Conservation (phyloP, 2,888 invertebrate genomes). For the Cantharis rufa region DNA sequence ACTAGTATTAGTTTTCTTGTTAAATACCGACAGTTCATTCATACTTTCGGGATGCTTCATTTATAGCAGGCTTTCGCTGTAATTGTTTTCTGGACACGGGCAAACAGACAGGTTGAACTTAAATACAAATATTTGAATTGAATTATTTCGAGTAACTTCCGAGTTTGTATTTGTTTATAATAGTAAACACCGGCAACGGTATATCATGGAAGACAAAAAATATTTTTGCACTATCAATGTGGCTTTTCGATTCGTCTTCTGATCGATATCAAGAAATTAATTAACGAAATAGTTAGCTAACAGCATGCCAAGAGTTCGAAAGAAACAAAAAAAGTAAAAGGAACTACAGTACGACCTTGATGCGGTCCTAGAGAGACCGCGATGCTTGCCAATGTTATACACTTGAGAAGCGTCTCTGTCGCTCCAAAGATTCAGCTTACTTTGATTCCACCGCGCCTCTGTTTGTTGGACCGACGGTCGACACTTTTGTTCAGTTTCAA, state of each 20-base stretch:
- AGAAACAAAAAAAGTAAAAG: constrained; percentile 3
- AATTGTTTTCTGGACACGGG: not conserved
- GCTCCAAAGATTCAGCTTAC: constrained; percentile 37
- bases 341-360: constrained; percentile 17
- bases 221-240: not conserved
- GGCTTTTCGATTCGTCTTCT: not conserved
- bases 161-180: not conserved
- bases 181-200: not conserved
- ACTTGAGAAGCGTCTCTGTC: constrained; percentile 35
- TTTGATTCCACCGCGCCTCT: constrained; percentile 35
- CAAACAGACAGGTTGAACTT: not conserved
- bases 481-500: constrained; percentile 35
- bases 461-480: constrained; percentile 33
- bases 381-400: constrained; percentile 24
- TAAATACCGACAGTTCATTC: not conserved
- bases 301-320: not conserved
- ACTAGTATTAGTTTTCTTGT: not conserved
- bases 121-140: not conserved
- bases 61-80: not conserved
- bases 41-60: not conserved
- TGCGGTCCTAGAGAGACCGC: constrained; percentile 29
- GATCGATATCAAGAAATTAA: not conserved
- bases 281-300: not conserved
- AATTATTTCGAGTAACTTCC: not conserved
- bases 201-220: not conserved